Evolutionary conservation across 2,113 vertebrate genomes (phyloP).

Genomic region (Irena cyanogastra): DNA sequence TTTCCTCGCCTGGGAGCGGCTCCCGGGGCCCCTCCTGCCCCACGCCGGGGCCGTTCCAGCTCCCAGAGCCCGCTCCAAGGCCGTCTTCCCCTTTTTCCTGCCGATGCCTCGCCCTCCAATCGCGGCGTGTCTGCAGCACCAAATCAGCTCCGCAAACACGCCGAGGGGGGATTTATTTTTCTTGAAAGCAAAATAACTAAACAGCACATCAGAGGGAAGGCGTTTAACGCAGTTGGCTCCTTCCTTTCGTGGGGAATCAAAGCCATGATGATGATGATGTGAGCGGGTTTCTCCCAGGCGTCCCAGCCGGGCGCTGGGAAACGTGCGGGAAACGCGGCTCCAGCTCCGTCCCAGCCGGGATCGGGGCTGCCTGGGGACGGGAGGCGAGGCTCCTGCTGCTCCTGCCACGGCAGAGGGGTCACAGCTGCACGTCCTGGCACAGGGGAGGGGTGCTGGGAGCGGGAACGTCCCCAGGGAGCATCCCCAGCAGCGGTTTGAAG

Average conservation of each 20-base stretch:
- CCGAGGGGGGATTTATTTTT: background rate
- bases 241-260: background rate
- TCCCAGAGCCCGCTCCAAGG: fast-evolving
- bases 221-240: background rate
- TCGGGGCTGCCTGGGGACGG: fast-evolving
- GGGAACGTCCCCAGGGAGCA: background rate
- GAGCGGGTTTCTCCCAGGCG: background rate
- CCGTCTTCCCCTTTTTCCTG: background rate
- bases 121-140: background rate
- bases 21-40: background rate
- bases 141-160: background rate
- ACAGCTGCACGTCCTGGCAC: fast-evolving
- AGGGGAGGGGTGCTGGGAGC: background rate
- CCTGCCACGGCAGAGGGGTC: background rate
- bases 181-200: slow-evolving; percentile 15
- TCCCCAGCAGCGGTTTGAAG: no score
- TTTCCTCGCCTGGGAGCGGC: fast-evolving
- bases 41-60: fast-evolving
- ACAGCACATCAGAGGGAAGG: slow-evolving; percentile 11
- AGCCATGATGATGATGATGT: fast-evolving
- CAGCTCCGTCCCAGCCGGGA: fast-evolving
- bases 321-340: fast-evolving
- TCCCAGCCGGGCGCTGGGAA: background rate
- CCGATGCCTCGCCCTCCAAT: background rate
- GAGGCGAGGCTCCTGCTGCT: background rate